A percentile compares a stretch with the other conserved stretches of the same genome.
phyloP scores from a whole-genome alignment of 2,113 vertebrate species.

The Martes martes region DNA sequence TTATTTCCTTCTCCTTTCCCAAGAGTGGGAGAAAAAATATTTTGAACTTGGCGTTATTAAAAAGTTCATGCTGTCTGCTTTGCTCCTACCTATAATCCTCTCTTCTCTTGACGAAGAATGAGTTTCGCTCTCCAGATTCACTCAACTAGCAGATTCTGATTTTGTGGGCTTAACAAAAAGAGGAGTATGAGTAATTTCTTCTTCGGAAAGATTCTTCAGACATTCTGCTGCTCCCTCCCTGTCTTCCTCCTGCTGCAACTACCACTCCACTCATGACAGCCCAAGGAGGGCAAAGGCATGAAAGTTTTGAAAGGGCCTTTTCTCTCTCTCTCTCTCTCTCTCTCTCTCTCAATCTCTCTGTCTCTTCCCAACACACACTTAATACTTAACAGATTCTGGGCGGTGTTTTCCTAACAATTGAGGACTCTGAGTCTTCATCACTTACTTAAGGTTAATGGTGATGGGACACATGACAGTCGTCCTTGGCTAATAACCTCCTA shows the following conservation, averaged over 20 bases:
- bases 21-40: constrained; percentile 72
- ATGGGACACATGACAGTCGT: neutral
- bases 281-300: neutral
- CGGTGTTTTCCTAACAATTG: neutral
- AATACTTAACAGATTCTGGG: neutral
- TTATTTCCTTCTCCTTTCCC: constrained; percentile 75
- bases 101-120: neutral
- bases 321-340: neutral
- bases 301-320: neutral
- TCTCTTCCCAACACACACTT: neutral
- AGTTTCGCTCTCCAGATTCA: neutral
- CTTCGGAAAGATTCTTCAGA: neutral
- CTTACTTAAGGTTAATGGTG: neutral
- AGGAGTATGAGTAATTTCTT: neutral
- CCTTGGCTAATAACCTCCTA: neutral
- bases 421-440: neutral
- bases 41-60: constrained; percentile 59
- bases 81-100: constrained; percentile 1
- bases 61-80: constrained; percentile 36
- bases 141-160: neutral
- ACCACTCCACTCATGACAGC: neutral
- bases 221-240: neutral
- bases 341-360: neutral
- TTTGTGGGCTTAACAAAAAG: neutral
- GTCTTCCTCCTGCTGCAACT: neutral